Evolutionary conservation across 2,113 vertebrate genomes (phyloP).

Genomic region (Enhydra lutris): DNA sequence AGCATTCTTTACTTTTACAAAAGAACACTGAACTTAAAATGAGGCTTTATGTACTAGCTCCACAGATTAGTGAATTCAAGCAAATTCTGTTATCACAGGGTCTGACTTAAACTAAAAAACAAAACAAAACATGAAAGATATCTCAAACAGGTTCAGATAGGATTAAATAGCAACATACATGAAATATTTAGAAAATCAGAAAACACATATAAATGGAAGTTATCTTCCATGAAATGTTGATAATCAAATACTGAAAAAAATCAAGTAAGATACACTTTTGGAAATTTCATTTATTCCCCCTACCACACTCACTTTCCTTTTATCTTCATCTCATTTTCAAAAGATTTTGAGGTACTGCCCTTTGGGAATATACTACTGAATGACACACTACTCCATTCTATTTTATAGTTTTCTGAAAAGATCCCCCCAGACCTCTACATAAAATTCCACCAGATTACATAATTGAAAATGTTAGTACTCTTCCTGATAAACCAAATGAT

Average conservation of each 20-base stretch:
- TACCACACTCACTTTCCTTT: not conserved
- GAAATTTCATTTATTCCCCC: constrained; percentile 9
- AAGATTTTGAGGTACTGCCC: not conserved
- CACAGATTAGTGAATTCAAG: not conserved
- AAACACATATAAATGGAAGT: not conserved
- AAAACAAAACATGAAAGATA: not conserved
- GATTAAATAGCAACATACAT: not conserved
- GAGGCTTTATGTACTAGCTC: not conserved
- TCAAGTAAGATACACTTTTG: not conserved
- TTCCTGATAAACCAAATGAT: constrained; percentile 11
- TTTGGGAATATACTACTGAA: constrained; percentile 12
- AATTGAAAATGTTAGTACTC: constrained; percentile 39
- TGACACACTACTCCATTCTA: not conserved
- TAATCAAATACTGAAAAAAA: constrained; percentile 32
- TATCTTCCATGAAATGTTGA: constrained; percentile 3
- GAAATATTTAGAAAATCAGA: constrained; percentile 28
- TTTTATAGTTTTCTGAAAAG: constrained; percentile 35
- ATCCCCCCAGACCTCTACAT: not conserved
- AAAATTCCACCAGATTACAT: constrained; percentile 15
- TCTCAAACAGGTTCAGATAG: not conserved
- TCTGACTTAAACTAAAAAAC: not conserved
- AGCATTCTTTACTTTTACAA: not conserved
- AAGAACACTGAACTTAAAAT: constrained; percentile 45
- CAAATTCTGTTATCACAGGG: not conserved
- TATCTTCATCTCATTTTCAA: not conserved